Evolutionary conservation across 2,113 vertebrate species (phyloP), one percentile per base, ranked within the genome.

Genomic region (Barbus barbus): DNA sequence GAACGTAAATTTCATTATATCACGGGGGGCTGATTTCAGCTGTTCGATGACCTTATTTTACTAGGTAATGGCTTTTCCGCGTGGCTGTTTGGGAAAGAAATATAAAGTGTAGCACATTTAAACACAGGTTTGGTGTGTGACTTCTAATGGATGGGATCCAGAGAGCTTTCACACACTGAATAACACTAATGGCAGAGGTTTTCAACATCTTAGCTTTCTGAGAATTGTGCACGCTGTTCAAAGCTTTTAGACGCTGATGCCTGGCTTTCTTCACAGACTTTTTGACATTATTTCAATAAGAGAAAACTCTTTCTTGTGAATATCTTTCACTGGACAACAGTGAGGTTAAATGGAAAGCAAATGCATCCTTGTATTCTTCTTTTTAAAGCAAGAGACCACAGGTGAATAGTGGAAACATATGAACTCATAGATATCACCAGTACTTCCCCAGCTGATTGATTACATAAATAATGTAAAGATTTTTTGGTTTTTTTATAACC

Each of bases 121-220:
- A 86, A 24, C 22, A n/a, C n/a, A 33, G 24, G 53, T 41, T 65
- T 14, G 28, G 41, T 26, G 33, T 28, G 33, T 58, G 84, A 31
- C 38, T 72, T 81, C 74, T 60, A 72, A 53, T 65, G 74, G 78
- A 53, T 53, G 51, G 7, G 51, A 20, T 53, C 48, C 48, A 51
- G 48, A 85, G 74, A 81, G 74, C 56, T 69, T 36, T 81, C 80
- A 79, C 73, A 53, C 36, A 9, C 38, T 20, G 53, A 72, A 60
- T 24, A 44, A 58, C 18, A 22, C 71, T 11, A 9, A 33, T 71
- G 41, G 5, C n/a, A 65, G n/a, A 61, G 58, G 58, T 12, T 26
- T n/a, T 61, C n/a, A 41, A 72, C 36, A 44, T 2, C 2, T 7
- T 41, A 22, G 18, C 65, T 69, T 9, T 60, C 58, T 60, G n/a